These are phyloP conservation scores for Drosophila paranaensis DNA, from an alignment of 2,888 invertebrate species.

Conservation along the genomic window DNA sequence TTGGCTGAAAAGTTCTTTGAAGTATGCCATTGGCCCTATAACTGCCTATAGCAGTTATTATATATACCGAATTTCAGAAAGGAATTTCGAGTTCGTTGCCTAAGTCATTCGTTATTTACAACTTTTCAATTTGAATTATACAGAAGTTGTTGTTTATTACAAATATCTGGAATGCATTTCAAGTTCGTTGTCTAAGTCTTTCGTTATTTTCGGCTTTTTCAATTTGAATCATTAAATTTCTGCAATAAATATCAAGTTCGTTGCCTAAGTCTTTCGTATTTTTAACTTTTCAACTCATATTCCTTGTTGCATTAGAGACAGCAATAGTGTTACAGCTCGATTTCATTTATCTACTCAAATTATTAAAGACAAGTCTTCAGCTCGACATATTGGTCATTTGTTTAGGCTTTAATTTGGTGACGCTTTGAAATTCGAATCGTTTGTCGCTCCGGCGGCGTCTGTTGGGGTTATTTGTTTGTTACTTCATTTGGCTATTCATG, in stretches of 20 bases:
- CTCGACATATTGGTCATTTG: conserved; percentile 6
- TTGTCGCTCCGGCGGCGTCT: conserved; percentile 2
- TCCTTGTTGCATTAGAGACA: too few relatives aligned
- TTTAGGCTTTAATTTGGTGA: conserved; percentile 9
- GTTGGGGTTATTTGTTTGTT: conserved; percentile 19
- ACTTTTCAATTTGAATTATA: too few relatives aligned
- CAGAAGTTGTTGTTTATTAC: too few relatives aligned
- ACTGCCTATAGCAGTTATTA: background rate
- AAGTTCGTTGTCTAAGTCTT: conserved; percentile 68
- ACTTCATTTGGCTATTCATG: conserved; percentile 48
- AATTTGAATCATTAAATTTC: too few relatives aligned
- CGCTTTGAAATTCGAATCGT: conserved; percentile 22
- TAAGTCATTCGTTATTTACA: conserved; percentile 61
- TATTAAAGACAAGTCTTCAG: background rate
- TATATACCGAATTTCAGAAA: background rate
- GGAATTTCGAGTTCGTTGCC: conserved; percentile 47
- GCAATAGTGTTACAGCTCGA: background rate
- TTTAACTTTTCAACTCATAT: too few relatives aligned
- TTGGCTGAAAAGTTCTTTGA: background rate
- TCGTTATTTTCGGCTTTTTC: conserved; percentile 27
- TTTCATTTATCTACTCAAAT: background rate
- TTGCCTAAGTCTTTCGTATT: conserved; percentile 66
- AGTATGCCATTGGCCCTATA: too few relatives aligned
- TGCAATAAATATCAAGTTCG: conserved; percentile 47
- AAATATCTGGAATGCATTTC: too few relatives aligned